Percentiles rank a stretch among this genome's conserved stretches.
Evolutionary conservation across 2,797 vertebrate genomes (phyloP).

Genomic region (Xiphorhynchus erythropygius): DNA sequence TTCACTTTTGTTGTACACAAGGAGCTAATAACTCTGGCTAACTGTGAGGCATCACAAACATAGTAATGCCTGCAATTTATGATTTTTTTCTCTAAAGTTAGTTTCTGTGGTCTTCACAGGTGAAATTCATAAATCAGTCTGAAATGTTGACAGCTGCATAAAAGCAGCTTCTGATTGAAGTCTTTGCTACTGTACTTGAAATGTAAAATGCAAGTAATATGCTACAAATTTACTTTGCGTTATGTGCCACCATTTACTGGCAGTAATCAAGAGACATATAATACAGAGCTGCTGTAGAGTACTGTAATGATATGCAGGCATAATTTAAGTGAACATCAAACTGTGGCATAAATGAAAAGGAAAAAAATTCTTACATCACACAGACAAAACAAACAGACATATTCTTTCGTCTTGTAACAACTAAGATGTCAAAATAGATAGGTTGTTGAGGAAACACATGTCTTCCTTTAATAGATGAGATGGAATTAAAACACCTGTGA

Average conservation of each 20-base stretch:
- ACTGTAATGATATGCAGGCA: slow-evolving; percentile 33
- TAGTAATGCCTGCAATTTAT: not conserved
- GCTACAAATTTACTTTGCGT: slow-evolving; percentile 56
- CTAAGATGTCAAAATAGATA: slow-evolving; percentile 72
- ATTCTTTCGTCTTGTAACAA: slow-evolving; percentile 35
- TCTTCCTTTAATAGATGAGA: slow-evolving; percentile 65
- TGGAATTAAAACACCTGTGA: slow-evolving; percentile 68
- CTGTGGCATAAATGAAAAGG: slow-evolving; percentile 61
- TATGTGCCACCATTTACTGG: slow-evolving; percentile 64
- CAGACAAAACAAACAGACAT: slow-evolving; percentile 41
- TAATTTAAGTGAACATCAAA: slow-evolving; percentile 57
- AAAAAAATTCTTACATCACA: slow-evolving; percentile 29
- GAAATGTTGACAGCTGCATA: not conserved
- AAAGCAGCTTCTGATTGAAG: slow-evolving; percentile 18
- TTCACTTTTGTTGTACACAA: not conserved
- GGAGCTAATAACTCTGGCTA: not conserved
- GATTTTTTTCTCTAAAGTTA: not conserved
- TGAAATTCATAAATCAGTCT: slow-evolving; percentile 40
- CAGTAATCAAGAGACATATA: slow-evolving; percentile 54
- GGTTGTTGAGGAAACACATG: slow-evolving; percentile 65
- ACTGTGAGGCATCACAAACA: not conserved
- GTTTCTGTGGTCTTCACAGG: slow-evolving; percentile 6
- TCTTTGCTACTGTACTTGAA: slow-evolving; percentile 52
- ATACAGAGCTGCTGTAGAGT: slow-evolving; percentile 52
- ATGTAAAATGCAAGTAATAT: slow-evolving; percentile 56